Conservation (phyloP, 2,888 invertebrate genomes). For the Gryllus longicercus region DNA sequence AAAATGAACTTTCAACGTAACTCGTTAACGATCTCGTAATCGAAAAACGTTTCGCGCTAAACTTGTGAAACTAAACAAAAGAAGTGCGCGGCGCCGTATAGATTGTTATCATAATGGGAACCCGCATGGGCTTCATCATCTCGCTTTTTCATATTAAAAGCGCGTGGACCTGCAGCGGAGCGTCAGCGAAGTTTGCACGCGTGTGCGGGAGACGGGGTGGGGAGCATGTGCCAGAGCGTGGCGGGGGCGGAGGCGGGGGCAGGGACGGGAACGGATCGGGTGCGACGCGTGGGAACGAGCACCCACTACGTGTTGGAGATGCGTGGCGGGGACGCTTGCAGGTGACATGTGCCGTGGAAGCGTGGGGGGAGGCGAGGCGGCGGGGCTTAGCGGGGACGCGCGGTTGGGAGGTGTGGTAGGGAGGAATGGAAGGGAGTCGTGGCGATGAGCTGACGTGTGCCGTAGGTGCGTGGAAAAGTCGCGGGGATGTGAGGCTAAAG, state of each 20-base stretch:
- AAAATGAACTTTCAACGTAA: background rate
- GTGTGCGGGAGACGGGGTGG: conserved; percentile 38
- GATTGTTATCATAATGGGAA: conserved; percentile 17
- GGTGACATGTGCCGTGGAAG: too few relatives aligned
- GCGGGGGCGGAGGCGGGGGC: conserved; percentile 36
- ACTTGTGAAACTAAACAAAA: conserved; percentile 17
- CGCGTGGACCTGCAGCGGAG: conserved; percentile 24
- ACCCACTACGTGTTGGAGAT: too few relatives aligned
- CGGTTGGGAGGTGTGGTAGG: too few relatives aligned
- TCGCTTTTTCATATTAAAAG: conserved; percentile 25
- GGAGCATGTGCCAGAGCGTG: background rate
- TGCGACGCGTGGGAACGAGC: too few relatives aligned
- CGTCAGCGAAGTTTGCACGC: conserved; percentile 38
- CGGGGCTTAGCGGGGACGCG: too few relatives aligned
- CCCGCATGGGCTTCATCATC: background rate
- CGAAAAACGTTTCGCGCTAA: conserved; percentile 17
- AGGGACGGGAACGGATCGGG: too few relatives aligned
- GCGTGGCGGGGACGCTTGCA: too few relatives aligned
- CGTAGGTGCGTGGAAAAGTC: too few relatives aligned
- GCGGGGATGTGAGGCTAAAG: too few relatives aligned
- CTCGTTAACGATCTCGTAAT: conserved; percentile 17
- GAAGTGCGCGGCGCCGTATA: background rate
- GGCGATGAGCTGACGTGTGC: too few relatives aligned
- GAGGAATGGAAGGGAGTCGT: too few relatives aligned
- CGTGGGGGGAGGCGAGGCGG: too few relatives aligned